A percentile compares a stretch with the other conserved stretches of the same genome.
phyloP scores from a whole-genome alignment of 1,140 invertebrate species.

The Periplaneta americana region DNA sequence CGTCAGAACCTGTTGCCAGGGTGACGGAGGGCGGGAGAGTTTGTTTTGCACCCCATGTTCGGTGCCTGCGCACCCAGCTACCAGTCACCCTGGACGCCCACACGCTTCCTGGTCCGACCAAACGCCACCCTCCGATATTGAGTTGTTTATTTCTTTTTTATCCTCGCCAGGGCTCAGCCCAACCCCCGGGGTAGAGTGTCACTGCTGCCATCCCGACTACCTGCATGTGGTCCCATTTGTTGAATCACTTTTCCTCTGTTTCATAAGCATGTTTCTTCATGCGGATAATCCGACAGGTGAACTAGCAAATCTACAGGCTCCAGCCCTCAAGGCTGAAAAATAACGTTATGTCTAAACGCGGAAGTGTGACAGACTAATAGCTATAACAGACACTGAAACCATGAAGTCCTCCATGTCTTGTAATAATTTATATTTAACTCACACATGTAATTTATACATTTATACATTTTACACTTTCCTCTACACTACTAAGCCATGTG shows the following conservation, averaged over 20 bases:
- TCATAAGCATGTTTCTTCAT: background rate
- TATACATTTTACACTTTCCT: too few relatives aligned
- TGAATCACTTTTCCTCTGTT: background rate
- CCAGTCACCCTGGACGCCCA: background rate
- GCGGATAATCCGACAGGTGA: background rate
- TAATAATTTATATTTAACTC: too few relatives aligned
- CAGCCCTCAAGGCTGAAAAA: too few relatives aligned
- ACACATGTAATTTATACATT: too few relatives aligned
- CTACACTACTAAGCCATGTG: too few relatives aligned
- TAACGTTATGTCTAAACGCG: too few relatives aligned
- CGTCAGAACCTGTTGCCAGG: background rate
- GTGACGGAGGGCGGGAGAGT: background rate
- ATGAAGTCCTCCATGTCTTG: too few relatives aligned
- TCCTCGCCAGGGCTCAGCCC: background rate
- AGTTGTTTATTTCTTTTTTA: background rate
- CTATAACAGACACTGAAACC: too few relatives aligned
- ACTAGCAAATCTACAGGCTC: too few relatives aligned
- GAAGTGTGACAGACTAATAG: too few relatives aligned
- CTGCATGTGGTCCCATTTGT: background rate
- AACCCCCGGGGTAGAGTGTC: background rate
- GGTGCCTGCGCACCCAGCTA: background rate
- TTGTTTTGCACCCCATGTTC: background rate
- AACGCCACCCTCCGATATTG: background rate
- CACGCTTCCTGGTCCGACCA: background rate
- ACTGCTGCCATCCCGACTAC: background rate